Conservation (phyloP, 2,113 vertebrate species). For the Scortum barcoo region DNA sequence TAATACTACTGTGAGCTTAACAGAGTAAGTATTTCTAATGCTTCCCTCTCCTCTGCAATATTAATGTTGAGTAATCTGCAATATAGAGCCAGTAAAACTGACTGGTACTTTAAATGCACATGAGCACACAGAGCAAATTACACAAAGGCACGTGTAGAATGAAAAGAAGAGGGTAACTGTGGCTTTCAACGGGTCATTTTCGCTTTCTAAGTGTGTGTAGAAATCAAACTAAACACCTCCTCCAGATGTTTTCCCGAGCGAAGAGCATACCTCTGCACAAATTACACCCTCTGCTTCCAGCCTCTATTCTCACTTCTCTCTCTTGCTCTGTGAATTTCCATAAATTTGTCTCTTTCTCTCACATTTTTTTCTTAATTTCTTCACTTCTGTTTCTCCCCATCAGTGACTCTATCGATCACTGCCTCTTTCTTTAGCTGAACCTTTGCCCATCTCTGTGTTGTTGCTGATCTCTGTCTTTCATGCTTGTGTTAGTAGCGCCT, state of each 20-base stretch:
- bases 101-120: not conserved
- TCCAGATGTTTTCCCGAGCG: conserved; percentile 55
- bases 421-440: not conserved
- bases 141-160: conserved; percentile 37
- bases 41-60: not conserved
- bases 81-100: not conserved
- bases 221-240: conserved; percentile 5
- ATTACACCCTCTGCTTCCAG: conserved; percentile 24
- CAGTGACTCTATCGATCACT: not conserved
- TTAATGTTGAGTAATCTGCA: not conserved
- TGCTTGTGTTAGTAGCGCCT: not conserved
- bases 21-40: not conserved
- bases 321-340: not conserved
- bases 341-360: not conserved
- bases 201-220: conserved; percentile 38
- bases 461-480: not conserved
- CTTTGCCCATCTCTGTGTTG: not conserved
- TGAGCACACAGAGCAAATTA: not conserved
- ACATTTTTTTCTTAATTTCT: not conserved
- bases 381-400: not conserved
- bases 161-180: conserved; percentile 19
- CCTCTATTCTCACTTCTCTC: not conserved
- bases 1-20: not conserved
- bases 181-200: conserved; percentile 50
- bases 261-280: conserved; percentile 13